Percentiles rank a stretch among this genome's conserved stretches.
These are phyloP conservation scores for Aspidoscelis tigris DNA, from an alignment of 2,113 vertebrate genomes.

Conservation along the genomic window DNA sequence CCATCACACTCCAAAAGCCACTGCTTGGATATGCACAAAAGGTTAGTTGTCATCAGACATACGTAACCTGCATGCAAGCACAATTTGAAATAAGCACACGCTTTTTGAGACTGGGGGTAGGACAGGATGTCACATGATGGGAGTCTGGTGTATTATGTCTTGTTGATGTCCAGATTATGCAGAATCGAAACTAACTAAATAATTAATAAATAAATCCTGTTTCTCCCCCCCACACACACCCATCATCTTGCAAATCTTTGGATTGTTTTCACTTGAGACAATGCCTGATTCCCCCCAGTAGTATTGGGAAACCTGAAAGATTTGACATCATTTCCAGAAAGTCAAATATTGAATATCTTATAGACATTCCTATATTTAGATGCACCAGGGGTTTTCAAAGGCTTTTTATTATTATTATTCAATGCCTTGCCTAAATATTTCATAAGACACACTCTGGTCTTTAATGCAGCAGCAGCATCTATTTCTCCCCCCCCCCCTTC, in stretches of 20 bases:
- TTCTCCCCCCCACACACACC: background rate
- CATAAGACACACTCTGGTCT: background rate
- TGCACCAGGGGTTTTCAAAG: background rate
- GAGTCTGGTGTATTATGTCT: too few species aligned
- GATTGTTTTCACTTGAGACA: background rate
- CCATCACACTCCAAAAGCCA: too few species aligned
- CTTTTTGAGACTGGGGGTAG: too few species aligned
- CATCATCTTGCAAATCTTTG: background rate
- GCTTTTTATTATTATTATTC: conserved; percentile 12
- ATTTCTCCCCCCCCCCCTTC: background rate
- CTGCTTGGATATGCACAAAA: too few species aligned
- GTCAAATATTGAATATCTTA: conserved; percentile 39
- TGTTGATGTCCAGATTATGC: too few species aligned
- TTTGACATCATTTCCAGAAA: conserved; percentile 14
- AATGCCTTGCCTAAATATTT: conserved; percentile 7
- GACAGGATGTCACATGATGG: too few species aligned
- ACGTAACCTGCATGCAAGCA: too few species aligned
- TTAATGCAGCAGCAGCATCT: conserved; percentile 23
- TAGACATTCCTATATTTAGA: conserved; percentile 7
- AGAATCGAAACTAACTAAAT: too few species aligned
- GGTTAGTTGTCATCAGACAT: too few species aligned
- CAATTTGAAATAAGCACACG: too few species aligned
- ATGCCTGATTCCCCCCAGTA: background rate
- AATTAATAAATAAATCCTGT: too few species aligned
- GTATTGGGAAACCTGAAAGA: conserved; percentile 6